Base-by-base conservation (phyloP, 2,113 vertebrate species). In the Calidris pygmaea region DNA sequence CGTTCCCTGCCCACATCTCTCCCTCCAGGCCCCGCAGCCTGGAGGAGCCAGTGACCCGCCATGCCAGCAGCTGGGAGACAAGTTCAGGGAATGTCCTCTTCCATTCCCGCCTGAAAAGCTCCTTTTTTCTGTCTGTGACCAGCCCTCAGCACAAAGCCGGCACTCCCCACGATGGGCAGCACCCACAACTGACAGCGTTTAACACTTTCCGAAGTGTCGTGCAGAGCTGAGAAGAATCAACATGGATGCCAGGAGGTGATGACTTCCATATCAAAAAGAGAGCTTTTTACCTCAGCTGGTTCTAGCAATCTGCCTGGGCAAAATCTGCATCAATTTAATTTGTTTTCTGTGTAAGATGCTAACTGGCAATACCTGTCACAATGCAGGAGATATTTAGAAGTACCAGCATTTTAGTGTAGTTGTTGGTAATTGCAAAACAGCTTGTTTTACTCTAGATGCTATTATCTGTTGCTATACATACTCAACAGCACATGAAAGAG, bases 141-240 rank as follows among this genome's bases (percentile, higher is more conserved):
- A 30, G 60, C 35, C 14, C 39, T 27, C n/a, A 6, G 47, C 50
- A n/a, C 39, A 17, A 35, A 59, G 34, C 60, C 26, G 2, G 29
- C 77, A 22, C 47, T 35, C 43, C 35, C 45, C 1, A 3, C 0
- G 5, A 35, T 1, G 0, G 45, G 73, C 65, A 70, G 47, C 55
- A 45, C 27, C 85, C 65, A 55, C 9, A 27, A 30, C n/a, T n/a
- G 53, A 32, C 16, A 17, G n/a, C 6, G 16, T 20, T 56, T 35
- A 20, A 59, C 48, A 12, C 56, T 35, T 45, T 34, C 47, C 23
- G 27, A 56, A 71, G 82, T 37, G 23, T n/a, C 52, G 10, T 66
- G 37, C 65, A 70, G 39, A 35, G 32, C n/a, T 60, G 50, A 58
- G 67, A 80, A 80, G 85, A 65, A 75, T 66, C 68, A 75, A 43